These are phyloP conservation scores for Zenarchopterus dispar DNA, from an alignment of 2,797 vertebrate species.

Conservation along the genomic window DNA sequence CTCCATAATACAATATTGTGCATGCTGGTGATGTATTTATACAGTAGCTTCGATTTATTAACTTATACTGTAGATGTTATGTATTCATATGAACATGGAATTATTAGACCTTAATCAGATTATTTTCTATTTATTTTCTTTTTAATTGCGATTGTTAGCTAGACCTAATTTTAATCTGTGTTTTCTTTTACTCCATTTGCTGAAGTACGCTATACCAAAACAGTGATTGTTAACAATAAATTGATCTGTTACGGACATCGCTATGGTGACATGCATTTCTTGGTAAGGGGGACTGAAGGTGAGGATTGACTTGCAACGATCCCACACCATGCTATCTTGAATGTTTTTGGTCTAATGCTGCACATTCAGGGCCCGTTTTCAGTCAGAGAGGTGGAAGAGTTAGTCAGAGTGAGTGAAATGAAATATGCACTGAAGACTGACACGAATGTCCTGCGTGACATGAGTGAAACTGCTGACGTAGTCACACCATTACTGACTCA, in stretches of 20 bases:
- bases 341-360: background rate
- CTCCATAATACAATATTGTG: constrained; percentile 96
- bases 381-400: too few relatives aligned
- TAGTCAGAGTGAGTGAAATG: too few relatives aligned
- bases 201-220: constrained; percentile 95
- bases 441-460: too few relatives aligned
- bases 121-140: constrained; percentile 89
- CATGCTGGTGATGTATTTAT: constrained; percentile 99
- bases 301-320: too few relatives aligned
- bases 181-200: constrained; percentile 85
- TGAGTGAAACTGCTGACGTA: too few relatives aligned
- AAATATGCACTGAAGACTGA: too few relatives aligned
- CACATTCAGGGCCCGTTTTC: background rate
- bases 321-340: background rate
- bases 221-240: constrained; percentile 94
- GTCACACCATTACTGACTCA: too few relatives aligned
- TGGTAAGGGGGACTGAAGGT: constrained; percentile 65
- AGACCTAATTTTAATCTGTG: constrained; percentile 85
- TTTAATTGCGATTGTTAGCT: constrained; percentile 80
- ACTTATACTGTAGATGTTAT: constrained; percentile 99
- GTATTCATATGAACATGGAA: constrained; percentile 97
- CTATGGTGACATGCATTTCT: constrained; percentile 93
- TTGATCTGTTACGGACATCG: constrained; percentile 95
- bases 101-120: constrained; percentile 89
- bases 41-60: constrained; percentile 98